Conservation (phyloP, 2,888 invertebrate genomes). For the Cerastis leucographa region DNA sequence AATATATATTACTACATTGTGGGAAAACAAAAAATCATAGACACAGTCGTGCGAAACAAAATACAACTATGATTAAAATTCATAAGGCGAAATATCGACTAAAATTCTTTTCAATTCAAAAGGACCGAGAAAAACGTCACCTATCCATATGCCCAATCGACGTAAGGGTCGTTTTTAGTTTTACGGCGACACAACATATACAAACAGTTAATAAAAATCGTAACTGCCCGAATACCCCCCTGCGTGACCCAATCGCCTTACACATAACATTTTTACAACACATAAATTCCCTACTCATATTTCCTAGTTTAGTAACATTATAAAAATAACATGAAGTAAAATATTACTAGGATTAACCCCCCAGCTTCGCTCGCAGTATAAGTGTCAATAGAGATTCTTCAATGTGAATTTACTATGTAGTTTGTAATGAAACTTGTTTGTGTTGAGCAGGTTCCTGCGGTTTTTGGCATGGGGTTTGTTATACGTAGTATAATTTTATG, state of each 20-base stretch:
- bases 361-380: conserved; percentile 37
- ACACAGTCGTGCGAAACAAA: not conserved
- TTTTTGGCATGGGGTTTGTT: conserved; percentile 11
- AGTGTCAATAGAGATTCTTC: conserved; percentile 58
- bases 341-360: conserved; percentile 67
- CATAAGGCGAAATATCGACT: conserved; percentile 1
- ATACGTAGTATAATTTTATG: conserved; percentile 1
- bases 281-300: conserved; percentile 78
- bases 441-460: conserved; percentile 16
- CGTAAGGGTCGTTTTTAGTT: conserved; percentile 64
- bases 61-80: not conserved
- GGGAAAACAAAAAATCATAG: not conserved
- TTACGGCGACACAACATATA: conserved; percentile 68
- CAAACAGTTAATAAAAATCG: conserved; percentile 77
- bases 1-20: not conserved
- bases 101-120: conserved; percentile 21
- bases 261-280: conserved; percentile 77
- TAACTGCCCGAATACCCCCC: conserved; percentile 63
- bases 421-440: conserved; percentile 31
- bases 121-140: conserved; percentile 36
- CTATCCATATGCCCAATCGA: conserved; percentile 59
- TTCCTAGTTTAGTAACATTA: conserved; percentile 76
- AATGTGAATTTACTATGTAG: conserved; percentile 42
- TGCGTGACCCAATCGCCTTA: conserved; percentile 71
- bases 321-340: conserved; percentile 79